Evolutionary conservation across 1,140 invertebrate species (phyloP).

Genomic region (Nixonia krombeini): DNA sequence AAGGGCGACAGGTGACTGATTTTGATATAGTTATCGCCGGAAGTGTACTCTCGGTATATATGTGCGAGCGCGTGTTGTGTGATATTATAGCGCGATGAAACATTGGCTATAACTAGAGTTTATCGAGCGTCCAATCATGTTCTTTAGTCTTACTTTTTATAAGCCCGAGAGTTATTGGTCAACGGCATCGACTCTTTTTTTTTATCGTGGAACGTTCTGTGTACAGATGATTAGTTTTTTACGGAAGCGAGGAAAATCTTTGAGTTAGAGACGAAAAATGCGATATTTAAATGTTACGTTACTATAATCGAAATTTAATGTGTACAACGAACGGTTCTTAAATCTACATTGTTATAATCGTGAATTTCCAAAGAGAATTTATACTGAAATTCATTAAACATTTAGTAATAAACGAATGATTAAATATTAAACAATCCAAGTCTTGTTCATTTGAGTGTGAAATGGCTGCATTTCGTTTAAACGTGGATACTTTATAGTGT

Average conservation of each 20-base stretch:
- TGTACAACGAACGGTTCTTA: not conserved
- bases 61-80: constrained; percentile 20
- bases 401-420: not conserved
- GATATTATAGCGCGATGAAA: constrained; percentile 27
- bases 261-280: not conserved
- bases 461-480: no score
- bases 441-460: not conserved
- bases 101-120: constrained; percentile 23
- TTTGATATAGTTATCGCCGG: constrained; percentile 10
- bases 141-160: not conserved
- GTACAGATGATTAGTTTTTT: not conserved
- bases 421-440: no score
- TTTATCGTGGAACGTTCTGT: not conserved
- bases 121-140: constrained; percentile 3
- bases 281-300: not conserved
- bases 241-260: not conserved
- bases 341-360: constrained; percentile 7
- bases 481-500: not conserved
- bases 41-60: constrained; percentile 13
- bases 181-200: not conserved
- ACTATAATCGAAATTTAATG: not conserved
- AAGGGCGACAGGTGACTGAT: constrained; percentile 26
- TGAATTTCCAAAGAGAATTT: constrained; percentile 37
- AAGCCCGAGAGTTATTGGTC: not conserved
- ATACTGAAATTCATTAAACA: constrained; percentile 10